These are phyloP conservation scores for Antheraea mylitta DNA, from an alignment of 1,140 invertebrate genomes.

Conservation along the genomic window DNA sequence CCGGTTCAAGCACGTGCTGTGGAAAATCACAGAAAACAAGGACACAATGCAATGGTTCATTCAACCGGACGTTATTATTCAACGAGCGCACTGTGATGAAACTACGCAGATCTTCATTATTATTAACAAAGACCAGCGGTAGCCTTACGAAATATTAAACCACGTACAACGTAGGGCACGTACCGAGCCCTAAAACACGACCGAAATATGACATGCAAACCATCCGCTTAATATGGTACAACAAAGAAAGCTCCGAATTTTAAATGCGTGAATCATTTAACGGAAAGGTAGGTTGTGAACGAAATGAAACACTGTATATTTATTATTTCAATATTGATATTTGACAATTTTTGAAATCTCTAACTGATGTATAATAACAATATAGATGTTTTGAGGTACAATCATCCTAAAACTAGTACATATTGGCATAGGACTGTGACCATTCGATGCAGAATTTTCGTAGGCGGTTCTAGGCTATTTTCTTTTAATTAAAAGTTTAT, in stretches of 20 bases:
- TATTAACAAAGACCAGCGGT: conserved; percentile 65
- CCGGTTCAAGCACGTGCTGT: conserved; percentile 50
- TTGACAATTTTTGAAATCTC: too few species aligned
- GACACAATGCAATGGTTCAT: conserved; percentile 77
- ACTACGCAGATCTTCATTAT: conserved; percentile 74
- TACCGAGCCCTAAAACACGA: conserved; percentile 40
- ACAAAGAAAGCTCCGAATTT: conserved; percentile 15
- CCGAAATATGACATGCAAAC: conserved; percentile 30
- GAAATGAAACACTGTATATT: background rate
- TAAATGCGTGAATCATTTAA: conserved; percentile 5
- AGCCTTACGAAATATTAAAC: conserved; percentile 61
- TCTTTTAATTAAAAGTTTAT: too few species aligned
- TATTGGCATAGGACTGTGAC: too few species aligned
- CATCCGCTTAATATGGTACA: conserved; percentile 6
- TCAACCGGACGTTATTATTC: conserved; percentile 76
- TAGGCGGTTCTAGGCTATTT: too few species aligned
- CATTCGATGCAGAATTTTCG: too few species aligned
- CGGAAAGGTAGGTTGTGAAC: background rate
- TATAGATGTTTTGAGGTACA: too few species aligned
- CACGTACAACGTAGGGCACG: conserved; percentile 44
- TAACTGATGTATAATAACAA: too few species aligned
- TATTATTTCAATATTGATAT: background rate
- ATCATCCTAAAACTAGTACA: too few species aligned
- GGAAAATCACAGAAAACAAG: conserved; percentile 78
- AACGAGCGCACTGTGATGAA: conserved; percentile 74